These are phyloP conservation scores for Lepidostoma basale DNA, from an alignment of 1,140 invertebrate genomes.

Conservation along the genomic window DNA sequence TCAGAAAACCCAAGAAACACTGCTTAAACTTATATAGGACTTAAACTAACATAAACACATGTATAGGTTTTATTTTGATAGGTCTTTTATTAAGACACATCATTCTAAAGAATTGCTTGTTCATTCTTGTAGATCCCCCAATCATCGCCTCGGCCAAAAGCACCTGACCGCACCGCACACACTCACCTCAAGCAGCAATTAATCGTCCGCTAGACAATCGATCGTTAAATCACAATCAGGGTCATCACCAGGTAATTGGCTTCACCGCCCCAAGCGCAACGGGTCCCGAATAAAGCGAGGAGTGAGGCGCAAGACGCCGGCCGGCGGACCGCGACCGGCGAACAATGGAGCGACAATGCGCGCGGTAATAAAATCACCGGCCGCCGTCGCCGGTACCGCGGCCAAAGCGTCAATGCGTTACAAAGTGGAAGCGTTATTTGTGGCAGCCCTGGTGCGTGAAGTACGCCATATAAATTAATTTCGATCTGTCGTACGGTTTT, in stretches of 20 bases:
- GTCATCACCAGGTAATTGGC: background rate
- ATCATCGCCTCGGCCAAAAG: no score
- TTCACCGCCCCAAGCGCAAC: background rate
- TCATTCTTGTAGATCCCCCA: no score
- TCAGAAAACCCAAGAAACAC: no score
- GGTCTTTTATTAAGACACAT: no score
- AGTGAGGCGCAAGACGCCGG: background rate
- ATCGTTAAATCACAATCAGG: conserved; percentile 9
- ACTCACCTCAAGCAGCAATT: no score
- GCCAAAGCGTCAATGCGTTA: background rate
- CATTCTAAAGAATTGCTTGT: no score
- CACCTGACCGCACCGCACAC: no score
- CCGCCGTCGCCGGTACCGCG: background rate
- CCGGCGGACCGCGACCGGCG: conserved; percentile 2
- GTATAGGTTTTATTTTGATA: no score
- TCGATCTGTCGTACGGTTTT: background rate
- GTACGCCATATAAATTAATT: background rate
- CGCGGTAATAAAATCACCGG: conserved; percentile 11
- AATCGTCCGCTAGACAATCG: no score
- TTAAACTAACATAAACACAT: no score
- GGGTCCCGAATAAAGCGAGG: no score
- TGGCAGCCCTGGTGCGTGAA: background rate
- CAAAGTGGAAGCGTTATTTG: background rate
- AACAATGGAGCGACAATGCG: background rate
- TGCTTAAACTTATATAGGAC: no score